These are phyloP conservation scores for Trachelus tabidus DNA, from an alignment of 2,888 invertebrate species.

Conservation along the genomic window DNA sequence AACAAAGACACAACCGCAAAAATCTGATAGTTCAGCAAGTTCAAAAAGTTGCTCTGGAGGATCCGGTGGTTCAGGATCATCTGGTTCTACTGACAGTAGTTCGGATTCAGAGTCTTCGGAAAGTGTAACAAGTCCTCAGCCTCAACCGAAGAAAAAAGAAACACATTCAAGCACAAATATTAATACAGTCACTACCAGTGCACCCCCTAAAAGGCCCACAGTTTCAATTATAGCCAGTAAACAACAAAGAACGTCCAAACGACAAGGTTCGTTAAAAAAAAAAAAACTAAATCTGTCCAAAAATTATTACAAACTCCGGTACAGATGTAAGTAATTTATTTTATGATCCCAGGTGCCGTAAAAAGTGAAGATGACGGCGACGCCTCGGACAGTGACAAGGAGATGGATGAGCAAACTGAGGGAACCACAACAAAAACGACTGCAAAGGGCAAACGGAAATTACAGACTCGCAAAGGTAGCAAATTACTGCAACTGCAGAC, in stretches of 20 bases:
- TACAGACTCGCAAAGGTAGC: conserved; percentile 55
- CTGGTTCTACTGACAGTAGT: conserved; percentile 70
- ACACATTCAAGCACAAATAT: conserved; percentile 36
- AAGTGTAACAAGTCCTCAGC: conserved; percentile 67
- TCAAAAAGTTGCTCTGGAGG: conserved; percentile 73
- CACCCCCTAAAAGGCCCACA: conserved; percentile 53
- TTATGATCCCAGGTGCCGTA: conserved; percentile 26
- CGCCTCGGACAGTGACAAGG: conserved; percentile 60
- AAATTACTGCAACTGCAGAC: conserved; percentile 55
- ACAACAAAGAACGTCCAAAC: conserved; percentile 57
- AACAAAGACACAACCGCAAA: conserved; percentile 55
- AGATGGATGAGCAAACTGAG: conserved; percentile 51
- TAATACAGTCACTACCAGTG: conserved; percentile 32
- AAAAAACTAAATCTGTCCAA: neutral
- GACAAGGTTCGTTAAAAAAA: conserved; percentile 45
- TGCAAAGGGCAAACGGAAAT: conserved; percentile 56
- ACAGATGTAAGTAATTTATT: conserved; percentile 1
- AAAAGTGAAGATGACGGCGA: conserved; percentile 62
- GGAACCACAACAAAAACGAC: conserved; percentile 41
- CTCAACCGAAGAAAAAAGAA: conserved; percentile 56
- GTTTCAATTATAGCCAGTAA: conserved; percentile 57
- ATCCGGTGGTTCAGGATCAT: conserved; percentile 77
- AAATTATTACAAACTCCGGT: neutral
- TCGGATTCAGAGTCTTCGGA: conserved; percentile 78
- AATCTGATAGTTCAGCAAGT: conserved; percentile 75